Conservation (phyloP, 2,888 invertebrate genomes). For the Prosopocoilus inquinatus region DNA sequence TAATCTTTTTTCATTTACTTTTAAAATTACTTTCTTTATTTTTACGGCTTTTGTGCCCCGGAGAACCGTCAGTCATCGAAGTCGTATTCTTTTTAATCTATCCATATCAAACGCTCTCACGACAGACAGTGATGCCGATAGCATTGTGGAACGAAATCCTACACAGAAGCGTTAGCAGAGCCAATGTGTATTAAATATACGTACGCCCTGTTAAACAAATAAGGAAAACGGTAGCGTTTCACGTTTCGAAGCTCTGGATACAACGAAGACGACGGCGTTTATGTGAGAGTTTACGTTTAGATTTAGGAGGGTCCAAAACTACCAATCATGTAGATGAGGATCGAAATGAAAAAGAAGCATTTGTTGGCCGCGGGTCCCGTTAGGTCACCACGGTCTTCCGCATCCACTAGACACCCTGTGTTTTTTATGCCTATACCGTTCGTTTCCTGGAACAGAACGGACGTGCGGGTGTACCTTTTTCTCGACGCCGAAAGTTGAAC, state of each 20-base stretch:
- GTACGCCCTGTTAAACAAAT: slow-evolving; percentile 6
- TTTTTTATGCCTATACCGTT: slow-evolving; percentile 36
- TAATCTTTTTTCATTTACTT: slow-evolving; percentile 18
- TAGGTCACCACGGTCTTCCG: slow-evolving; percentile 33
- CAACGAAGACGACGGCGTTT: slow-evolving; percentile 8
- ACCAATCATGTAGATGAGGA: slow-evolving; percentile 36
- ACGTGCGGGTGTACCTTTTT: slow-evolving; percentile 19
- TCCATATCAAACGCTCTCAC: slow-evolving; percentile 3
- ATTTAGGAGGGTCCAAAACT: slow-evolving; percentile 25
- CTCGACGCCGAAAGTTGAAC: neutral
- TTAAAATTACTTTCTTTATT: slow-evolving; percentile 25
- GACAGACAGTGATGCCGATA: neutral
- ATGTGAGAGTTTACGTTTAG: slow-evolving; percentile 14
- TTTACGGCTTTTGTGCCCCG: slow-evolving; percentile 27
- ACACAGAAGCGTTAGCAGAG: too few relatives aligned
- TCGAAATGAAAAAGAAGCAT: slow-evolving; percentile 29
- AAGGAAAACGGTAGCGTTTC: neutral
- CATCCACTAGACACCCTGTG: slow-evolving; percentile 32
- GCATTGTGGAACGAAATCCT: too few relatives aligned
- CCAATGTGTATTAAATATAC: too few relatives aligned
- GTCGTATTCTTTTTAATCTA: slow-evolving; percentile 17
- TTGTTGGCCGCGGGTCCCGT: slow-evolving; percentile 33
- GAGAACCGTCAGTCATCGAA: slow-evolving; percentile 19
- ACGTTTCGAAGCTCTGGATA: too few relatives aligned
- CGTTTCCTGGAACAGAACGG: slow-evolving; percentile 35